phyloP scores from a whole-genome alignment of 2,797 vertebrate species.

The Pygocentrus nattereri region DNA sequence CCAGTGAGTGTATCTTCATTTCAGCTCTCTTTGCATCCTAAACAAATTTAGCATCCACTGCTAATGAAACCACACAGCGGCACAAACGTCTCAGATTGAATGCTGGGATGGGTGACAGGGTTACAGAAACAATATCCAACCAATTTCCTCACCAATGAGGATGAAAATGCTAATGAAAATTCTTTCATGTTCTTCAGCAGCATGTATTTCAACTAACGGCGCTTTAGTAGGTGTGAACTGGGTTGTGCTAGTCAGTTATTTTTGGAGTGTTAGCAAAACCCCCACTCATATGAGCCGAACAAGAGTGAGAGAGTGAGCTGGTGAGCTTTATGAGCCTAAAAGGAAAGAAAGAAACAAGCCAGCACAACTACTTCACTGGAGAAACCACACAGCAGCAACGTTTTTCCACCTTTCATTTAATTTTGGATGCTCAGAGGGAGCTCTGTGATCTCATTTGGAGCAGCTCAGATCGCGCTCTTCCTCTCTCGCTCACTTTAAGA shows the following conservation, averaged over 20 bases:
- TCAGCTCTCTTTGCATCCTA: too few species aligned
- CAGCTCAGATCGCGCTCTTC: conserved; percentile 21
- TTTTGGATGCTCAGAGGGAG: conserved; percentile 37
- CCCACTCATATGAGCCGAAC: not conserved
- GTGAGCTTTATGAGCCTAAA: not conserved
- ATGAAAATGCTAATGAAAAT: too few species aligned
- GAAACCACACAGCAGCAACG: conserved; percentile 35
- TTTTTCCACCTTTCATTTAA: conserved; percentile 28
- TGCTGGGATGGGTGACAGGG: too few species aligned
- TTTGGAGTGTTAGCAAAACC: too few species aligned
- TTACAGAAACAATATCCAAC: too few species aligned
- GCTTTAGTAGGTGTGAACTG: not conserved
- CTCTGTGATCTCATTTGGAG: conserved; percentile 38
- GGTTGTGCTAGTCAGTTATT: not conserved
- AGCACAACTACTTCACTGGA: not conserved
- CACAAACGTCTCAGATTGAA: too few species aligned
- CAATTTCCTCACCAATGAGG: too few species aligned
- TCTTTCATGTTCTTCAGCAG: not conserved
- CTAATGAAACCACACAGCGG: too few species aligned
- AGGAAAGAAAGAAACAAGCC: not conserved
- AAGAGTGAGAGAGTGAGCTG: not conserved
- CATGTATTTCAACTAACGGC: not conserved
- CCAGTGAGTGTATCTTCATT: too few species aligned
- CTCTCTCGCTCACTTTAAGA: conserved; percentile 25
- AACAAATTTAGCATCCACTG: too few species aligned